Evolutionary conservation across 2,888 invertebrate genomes (phyloP).

Genomic region (Taphrorychus bicolor): DNA sequence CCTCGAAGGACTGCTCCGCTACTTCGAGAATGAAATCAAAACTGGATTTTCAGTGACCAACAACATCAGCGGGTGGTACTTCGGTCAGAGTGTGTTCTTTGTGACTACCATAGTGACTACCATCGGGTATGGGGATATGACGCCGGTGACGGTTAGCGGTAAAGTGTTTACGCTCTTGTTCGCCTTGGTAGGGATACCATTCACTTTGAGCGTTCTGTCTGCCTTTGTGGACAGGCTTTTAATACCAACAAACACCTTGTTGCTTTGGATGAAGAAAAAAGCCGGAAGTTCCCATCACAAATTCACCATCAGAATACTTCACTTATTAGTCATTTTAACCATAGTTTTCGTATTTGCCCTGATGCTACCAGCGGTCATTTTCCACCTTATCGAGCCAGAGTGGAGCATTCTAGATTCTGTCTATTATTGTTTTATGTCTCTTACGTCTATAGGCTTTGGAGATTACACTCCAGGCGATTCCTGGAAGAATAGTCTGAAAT

Average conservation of each 20-base stretch:
- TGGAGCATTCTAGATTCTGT: slow-evolving; percentile 89
- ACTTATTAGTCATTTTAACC: slow-evolving; percentile 71
- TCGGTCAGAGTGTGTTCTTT: slow-evolving; percentile 89
- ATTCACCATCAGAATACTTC: slow-evolving; percentile 78
- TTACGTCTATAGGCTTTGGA: slow-evolving; percentile 88
- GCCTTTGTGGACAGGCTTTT: slow-evolving; percentile 83
- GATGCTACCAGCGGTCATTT: slow-evolving; percentile 77
- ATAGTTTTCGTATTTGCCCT: slow-evolving; percentile 69
- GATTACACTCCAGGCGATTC: slow-evolving; percentile 89
- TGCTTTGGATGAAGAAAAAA: slow-evolving; percentile 72
- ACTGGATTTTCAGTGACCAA: slow-evolving; percentile 61
- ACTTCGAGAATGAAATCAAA: slow-evolving; percentile 77
- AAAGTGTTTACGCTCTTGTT: slow-evolving; percentile 89
- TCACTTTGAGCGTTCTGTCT: slow-evolving; percentile 83
- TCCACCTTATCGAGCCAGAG: slow-evolving; percentile 76
- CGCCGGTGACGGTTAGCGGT: slow-evolving; percentile 83
- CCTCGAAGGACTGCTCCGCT: slow-evolving; percentile 74
- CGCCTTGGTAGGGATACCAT: slow-evolving; percentile 84
- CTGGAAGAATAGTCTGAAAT: slow-evolving; percentile 62
- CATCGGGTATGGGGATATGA: slow-evolving; percentile 90
- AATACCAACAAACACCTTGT: slow-evolving; percentile 74
- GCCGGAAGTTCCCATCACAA: slow-evolving; percentile 77
- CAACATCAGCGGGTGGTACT: slow-evolving; percentile 88
- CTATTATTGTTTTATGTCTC: slow-evolving; percentile 90
- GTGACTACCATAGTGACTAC: slow-evolving; percentile 89